Evolutionary conservation across 2,113 vertebrate genomes (phyloP), one percentile per base, ranked within the genome.

Genomic region (Lethenteron camtschaticum): DNA sequence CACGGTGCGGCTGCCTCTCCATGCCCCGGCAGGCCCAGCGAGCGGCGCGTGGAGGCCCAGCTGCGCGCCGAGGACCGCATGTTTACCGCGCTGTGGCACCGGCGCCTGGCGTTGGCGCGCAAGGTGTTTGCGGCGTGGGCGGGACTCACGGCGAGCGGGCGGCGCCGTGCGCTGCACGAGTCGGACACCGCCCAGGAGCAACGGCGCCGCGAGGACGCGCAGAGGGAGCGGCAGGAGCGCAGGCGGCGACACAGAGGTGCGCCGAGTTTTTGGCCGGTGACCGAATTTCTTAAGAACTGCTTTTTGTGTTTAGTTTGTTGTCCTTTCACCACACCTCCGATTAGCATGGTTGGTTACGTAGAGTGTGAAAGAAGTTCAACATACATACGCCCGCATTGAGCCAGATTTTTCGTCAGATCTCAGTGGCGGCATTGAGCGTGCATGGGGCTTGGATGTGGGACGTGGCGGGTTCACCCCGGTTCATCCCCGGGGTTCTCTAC

Each of bases 11-110:
- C 41, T 41, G 82, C 1, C 13, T 75, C 11, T 75, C 75, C 69
- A 73, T 77, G 24, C 77, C 70, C 68, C 82, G 73, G 68, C 77
- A 77, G 71, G 76, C 80, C 71, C 77, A 78, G 55, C 84, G 77
- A 71, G 81, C 81, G 68, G 74, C 69, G 2, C 69, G 74, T 11
- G 59, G 57, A 11, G 59, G 70, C 16, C 63, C 58, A 12, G 70
- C 56, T 41, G 70, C 70, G 41, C 55, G 77, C 12, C 72, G 84
- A 86, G 70, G 83, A 83, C 12, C 81, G 85, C 77, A 88, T 89
- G 86, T 85, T 91, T 71, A 82, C 81, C 10, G 91, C 94, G 6
- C 78, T 89, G 72, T 83, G 86, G 78, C 85, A 96, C 81, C 78
- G 90, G 76, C 85, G 91, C 72, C 90, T 86, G 75, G 79, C 80